Evolutionary conservation across 2,797 vertebrate genomes (phyloP).

Genomic region (Periparus ater): DNA sequence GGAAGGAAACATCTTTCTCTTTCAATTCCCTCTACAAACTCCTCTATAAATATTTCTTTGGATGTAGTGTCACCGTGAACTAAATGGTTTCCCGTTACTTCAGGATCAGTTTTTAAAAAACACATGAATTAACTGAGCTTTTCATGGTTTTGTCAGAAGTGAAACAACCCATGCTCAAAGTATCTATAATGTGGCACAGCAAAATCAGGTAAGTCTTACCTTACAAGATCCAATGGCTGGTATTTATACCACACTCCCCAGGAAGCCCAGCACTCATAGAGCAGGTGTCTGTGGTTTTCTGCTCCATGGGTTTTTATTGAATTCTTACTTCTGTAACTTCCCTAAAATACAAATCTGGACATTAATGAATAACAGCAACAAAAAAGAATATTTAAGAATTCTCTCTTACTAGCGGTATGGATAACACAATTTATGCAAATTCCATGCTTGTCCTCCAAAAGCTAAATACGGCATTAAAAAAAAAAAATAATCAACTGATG

Average conservation of each 20-base stretch:
- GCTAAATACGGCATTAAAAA: slow-evolving; percentile 52
- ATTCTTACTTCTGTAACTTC: slow-evolving; percentile 92
- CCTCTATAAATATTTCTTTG: neutral
- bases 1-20: neutral
- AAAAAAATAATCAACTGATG: neutral
- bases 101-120: neutral
- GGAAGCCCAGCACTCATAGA: slow-evolving; percentile 94
- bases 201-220: slow-evolving; percentile 73
- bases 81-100: neutral
- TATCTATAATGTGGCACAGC: neutral
- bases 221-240: slow-evolving; percentile 91
- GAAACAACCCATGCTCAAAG: neutral
- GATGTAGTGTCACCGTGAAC: neutral
- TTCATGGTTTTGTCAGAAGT: neutral
- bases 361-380: neutral
- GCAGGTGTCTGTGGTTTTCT: slow-evolving; percentile 90
- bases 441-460: neutral
- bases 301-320: slow-evolving; percentile 89
- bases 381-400: neutral
- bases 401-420: neutral
- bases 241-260: slow-evolving; percentile 97
- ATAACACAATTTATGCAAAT: neutral
- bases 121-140: neutral
- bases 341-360: slow-evolving; percentile 76
- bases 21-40: neutral